A percentile compares a stretch with the other conserved stretches of the same genome.
Evolutionary conservation across 2,888 invertebrate species (phyloP).

Genomic region (Andrena camellia): DNA sequence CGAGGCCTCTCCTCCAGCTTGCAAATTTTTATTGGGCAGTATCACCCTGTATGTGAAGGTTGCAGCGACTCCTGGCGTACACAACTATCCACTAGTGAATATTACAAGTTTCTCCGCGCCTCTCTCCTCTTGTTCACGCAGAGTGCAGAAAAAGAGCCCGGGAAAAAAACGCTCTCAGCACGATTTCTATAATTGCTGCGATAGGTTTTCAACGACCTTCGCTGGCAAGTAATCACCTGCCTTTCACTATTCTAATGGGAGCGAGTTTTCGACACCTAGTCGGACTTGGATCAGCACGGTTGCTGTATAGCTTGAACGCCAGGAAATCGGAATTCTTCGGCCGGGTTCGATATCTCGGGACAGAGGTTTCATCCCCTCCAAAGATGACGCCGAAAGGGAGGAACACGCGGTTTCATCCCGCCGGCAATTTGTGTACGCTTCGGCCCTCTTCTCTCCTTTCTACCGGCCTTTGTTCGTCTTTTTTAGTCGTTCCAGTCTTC

Average conservation of each 20-base stretch:
- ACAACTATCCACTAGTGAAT: not conserved
- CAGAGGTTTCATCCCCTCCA: constrained; percentile 33
- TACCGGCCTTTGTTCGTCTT: constrained; percentile 55
- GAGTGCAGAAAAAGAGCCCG: not conserved
- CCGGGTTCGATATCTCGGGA: constrained; percentile 16
- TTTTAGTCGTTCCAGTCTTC: constrained; percentile 51
- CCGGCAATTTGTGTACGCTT: constrained; percentile 71
- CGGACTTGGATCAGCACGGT: constrained; percentile 13
- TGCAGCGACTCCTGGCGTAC: too few relatives aligned
- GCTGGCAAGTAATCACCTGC: constrained; percentile 31
- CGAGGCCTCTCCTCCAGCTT: too few relatives aligned
- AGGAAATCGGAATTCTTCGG: constrained; percentile 27
- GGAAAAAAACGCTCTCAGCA: constrained; percentile 14
- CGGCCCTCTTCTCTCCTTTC: constrained; percentile 45
- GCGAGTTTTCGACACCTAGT: constrained; percentile 33
- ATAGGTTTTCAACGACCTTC: constrained; percentile 42
- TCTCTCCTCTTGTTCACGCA: not conserved
- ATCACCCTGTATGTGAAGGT: too few relatives aligned
- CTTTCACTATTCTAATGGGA: constrained; percentile 47
- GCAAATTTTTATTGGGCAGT: too few relatives aligned
- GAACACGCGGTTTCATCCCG: constrained; percentile 68
- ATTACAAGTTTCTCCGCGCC: not conserved
- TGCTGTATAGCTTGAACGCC: not conserved
- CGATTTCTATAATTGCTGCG: constrained; percentile 37
- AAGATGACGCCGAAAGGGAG: constrained; percentile 8